Evolutionary conservation across 1,140 invertebrate species (phyloP).

Genomic region (Tyrophagus putrescentiae): DNA sequence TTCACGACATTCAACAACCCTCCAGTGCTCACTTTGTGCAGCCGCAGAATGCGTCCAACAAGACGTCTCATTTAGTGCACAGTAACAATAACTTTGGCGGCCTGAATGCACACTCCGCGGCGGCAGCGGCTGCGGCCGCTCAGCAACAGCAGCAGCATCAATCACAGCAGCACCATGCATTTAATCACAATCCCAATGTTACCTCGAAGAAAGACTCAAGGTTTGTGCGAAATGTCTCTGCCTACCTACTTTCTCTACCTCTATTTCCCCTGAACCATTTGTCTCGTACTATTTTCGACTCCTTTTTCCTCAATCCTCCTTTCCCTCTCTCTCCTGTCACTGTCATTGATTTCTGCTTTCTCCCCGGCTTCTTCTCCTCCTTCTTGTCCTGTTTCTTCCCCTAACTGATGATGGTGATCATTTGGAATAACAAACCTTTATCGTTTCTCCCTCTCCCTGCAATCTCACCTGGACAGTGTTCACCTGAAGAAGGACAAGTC

Average conservation of each 20-base stretch:
- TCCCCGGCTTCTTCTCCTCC: no score
- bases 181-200: background rate
- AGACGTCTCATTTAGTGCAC: background rate
- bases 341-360: no score
- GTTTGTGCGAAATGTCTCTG: background rate
- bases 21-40: slow-evolving; percentile 17
- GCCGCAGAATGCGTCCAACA: slow-evolving; percentile 5
- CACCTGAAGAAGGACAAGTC: slow-evolving; percentile 28
- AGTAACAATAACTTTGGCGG: no score
- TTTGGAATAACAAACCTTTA: background rate
- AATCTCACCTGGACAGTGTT: background rate
- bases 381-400: slow-evolving; percentile 1
- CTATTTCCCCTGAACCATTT: background rate
- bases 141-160: slow-evolving; percentile 11
- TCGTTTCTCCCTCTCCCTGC: background rate
- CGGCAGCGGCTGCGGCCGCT: background rate
- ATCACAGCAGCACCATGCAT: background rate
- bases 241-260: background rate
- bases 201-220: slow-evolving; percentile 7
- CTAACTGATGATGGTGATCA: background rate
- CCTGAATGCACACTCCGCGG: background rate
- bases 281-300: background rate
- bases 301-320: background rate
- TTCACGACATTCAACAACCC: background rate
- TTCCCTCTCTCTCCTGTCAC: background rate